Evolutionary conservation across 1,140 invertebrate species (phyloP).

Genomic region (Papilio aristodemus): DNA sequence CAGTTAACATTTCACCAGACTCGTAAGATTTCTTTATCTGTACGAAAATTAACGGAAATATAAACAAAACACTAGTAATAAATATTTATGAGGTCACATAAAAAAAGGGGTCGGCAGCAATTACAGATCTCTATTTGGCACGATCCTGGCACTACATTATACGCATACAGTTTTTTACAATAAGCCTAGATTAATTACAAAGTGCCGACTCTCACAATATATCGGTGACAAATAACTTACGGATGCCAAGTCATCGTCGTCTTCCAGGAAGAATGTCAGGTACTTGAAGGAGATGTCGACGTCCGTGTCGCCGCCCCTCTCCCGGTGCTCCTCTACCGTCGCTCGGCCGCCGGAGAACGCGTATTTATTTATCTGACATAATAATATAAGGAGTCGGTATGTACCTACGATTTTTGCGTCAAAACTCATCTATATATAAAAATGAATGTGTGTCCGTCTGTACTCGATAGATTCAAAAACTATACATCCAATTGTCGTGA

Average conservation of each 20-base stretch:
- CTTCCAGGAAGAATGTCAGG: slow-evolving; percentile 96
- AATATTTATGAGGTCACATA: too few relatives aligned
- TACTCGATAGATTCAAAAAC: too few relatives aligned
- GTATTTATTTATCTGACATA: slow-evolving; percentile 94
- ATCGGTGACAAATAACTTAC: slow-evolving; percentile 81
- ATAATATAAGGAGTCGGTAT: slow-evolving; percentile 31
- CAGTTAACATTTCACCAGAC: slow-evolving; percentile 94
- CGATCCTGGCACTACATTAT: too few relatives aligned
- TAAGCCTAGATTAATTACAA: too few relatives aligned
- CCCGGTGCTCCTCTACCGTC: slow-evolving; percentile 93
- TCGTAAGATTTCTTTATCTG: slow-evolving; percentile 89
- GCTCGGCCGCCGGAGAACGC: slow-evolving; percentile 98
- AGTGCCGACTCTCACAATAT: too few relatives aligned
- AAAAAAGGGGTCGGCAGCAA: too few relatives aligned
- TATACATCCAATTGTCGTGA: too few relatives aligned
- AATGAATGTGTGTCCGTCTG: too few relatives aligned
- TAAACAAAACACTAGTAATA: not conserved
- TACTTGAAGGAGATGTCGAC: slow-evolving; percentile 99
- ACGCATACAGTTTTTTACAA: too few relatives aligned
- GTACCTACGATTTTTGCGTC: not conserved
- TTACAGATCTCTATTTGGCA: too few relatives aligned
- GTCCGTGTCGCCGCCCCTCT: slow-evolving; percentile 96
- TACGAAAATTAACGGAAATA: slow-evolving; percentile 27
- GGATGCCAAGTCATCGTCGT: slow-evolving; percentile 93
- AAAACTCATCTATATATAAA: not conserved